Percentiles rank a stretch among this genome's conserved stretches.
Evolutionary conservation across 2,113 vertebrate species (phyloP).

Genomic region (Macrotus californicus): DNA sequence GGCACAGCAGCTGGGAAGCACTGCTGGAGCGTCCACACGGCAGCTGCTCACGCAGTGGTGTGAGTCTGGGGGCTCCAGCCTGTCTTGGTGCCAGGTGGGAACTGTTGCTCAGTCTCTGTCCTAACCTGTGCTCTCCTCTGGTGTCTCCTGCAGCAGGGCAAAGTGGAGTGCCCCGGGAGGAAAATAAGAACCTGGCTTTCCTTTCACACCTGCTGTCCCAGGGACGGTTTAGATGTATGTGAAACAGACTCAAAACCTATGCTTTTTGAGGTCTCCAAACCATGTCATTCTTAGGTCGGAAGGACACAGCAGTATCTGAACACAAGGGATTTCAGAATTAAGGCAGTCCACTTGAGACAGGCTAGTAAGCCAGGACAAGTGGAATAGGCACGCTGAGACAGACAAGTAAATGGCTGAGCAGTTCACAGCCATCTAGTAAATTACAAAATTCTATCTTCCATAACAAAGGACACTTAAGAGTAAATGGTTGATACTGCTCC

Average conservation of each 20-base stretch:
- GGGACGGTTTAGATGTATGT: not conserved
- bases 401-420: no score
- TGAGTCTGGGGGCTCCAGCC: no score
- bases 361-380: no score
- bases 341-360: not conserved
- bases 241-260: not conserved
- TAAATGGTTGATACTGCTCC: no score
- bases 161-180: not conserved
- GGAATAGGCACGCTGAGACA: no score
- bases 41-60: fast-evolving
- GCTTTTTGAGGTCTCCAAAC: not conserved
- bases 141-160: not conserved
- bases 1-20: not conserved
- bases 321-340: not conserved
- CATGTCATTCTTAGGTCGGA: not conserved
- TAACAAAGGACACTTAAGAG: no score
- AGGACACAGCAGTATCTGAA: not conserved
- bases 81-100: not conserved
- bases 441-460: no score
- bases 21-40: not conserved
- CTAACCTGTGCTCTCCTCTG: not conserved
- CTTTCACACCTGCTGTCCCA: not conserved
- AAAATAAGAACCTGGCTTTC: not conserved
- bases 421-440: no score
- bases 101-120: not conserved